Evolutionary conservation across 1,140 invertebrate species (phyloP), one percentile per base, ranked within the genome.

Genomic region (Drosophila mayri): DNA sequence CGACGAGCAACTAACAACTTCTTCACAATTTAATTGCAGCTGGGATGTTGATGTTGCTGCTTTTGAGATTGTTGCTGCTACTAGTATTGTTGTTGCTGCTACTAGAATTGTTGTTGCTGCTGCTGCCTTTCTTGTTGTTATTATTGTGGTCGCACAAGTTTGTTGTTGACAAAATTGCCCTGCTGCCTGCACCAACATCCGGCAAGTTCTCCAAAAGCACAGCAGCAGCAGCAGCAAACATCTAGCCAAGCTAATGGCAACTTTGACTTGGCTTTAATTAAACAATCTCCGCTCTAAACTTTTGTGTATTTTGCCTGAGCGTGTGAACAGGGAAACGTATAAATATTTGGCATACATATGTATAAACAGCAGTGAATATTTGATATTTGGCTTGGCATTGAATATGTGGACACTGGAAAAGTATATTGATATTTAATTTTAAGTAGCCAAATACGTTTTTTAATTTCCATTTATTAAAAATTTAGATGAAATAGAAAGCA

Each of bases 101-200:
- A 60, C 37, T 74, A 55, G 37, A 67, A 44, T 46, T 71, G 25
- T 22, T 57, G 61, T 20, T 58, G 49, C 37, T 25, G 4, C 37
- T 71, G 41, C 54, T 63, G 38, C 22, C 32, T 35, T 8, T 74
- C 54, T 67, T 76, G 72, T 76, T 67, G 55, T 76, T 47, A 38
- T 58, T 78, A 62, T 57, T 68, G 74, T 75, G 62, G 64, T 72
- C 71, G 54, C 66, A 62, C 79, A 83, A 83, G 76, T 80, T 83
- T 87, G 84, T 87, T 87, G 81, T 81, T 85, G 83, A 83, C 79
- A 87, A 72, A 63, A 79, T 60, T 77, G 65, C 71, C 43, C 50
- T 49, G 75, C 63, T 55, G 74, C 61, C 78, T 65, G 63, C 65
- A 66, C 20, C 63, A 66, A 83, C 84, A 88, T 87, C 83, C 83